A percentile compares a stretch with the other conserved stretches of the same genome.
These are phyloP conservation scores for Nomada ruficornis DNA, from an alignment of 2,888 invertebrate genomes.

Conservation along the genomic window DNA sequence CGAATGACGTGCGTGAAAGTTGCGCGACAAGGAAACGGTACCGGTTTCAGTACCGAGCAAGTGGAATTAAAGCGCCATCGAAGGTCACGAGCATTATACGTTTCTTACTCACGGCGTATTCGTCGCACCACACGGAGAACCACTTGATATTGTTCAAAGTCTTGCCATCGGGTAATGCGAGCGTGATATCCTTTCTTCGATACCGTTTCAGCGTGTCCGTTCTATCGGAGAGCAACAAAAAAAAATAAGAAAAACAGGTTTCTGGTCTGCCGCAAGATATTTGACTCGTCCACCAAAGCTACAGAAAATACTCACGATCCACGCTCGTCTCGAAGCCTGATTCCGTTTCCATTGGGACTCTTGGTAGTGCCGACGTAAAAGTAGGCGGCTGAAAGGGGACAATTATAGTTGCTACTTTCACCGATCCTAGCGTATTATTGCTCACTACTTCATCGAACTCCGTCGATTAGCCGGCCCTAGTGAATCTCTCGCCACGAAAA, in stretches of 20 bases:
- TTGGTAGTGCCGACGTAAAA: conserved; percentile 94
- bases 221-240: conserved; percentile 80
- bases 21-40: conserved; percentile 65
- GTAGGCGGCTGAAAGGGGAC: conserved; percentile 90
- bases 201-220: conserved; percentile 92
- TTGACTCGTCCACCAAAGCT: too few species aligned
- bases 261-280: too few species aligned
- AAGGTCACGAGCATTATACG: conserved; percentile 66
- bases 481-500: neutral
- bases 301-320: conserved; percentile 86
- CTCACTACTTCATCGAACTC: neutral
- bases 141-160: conserved; percentile 93
- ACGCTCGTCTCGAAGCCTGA: conserved; percentile 92
- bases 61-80: conserved; percentile 37
- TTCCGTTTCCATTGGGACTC: conserved; percentile 88
- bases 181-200: conserved; percentile 92
- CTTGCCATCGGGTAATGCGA: conserved; percentile 94
- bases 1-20: conserved; percentile 70
- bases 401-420: neutral
- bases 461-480: conserved; percentile 13
- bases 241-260: neutral
- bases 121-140: conserved; percentile 97
- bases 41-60: conserved; percentile 59
- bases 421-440: neutral
- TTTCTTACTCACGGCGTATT: conserved; percentile 90